Base-by-base conservation (phyloP, 2,888 invertebrate genomes). In the Rotaria sp. region DNA sequence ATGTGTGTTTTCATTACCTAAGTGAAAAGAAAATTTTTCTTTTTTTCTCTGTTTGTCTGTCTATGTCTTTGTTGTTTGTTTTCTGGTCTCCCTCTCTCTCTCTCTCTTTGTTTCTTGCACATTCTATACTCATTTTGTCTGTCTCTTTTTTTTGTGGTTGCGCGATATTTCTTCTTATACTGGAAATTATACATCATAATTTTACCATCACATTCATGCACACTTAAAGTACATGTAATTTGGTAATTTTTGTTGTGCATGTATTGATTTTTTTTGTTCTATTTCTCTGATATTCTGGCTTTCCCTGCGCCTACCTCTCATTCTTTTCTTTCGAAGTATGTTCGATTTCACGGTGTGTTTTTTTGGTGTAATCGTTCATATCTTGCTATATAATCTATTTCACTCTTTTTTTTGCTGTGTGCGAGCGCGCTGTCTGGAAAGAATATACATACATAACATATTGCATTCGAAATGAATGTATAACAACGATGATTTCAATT, bases 61-160 rank as follows among this genome's bases (percentile, higher is more conserved):
- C 30, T 30, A 18, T 35, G 67, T 67, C 67, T 15, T 67, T 30
- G 67, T 35, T 35, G 30, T 55, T 67, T 35, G 30, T 67, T 67
- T 35, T 18, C 67, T 35, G 18, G 18, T 50, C 50, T 50, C 50
- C 0, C 11, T 45, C 11, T 45, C 45, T 45, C 45, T 45, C 45
- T n/a, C n/a, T n/a, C n/a, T n/a, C n/a, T n/a, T n/a, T n/a, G n/a
- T n/a, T n/a, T n/a, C 55, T 55, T 30, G 67, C 67, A 67, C 67
- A 67, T 67, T 67, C 67, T 67, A 67, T 67, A 67, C 30, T 67
- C 67, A 67, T 67, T 67, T 67, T 35, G 30, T 67, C 67, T 67
- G 4, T 35, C 30, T 67, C 26, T 55, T 55, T 55, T 55, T 50
- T 59, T 35, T 15, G 13, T 67, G 2, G 30, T 35, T 67, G 67